These are phyloP conservation scores for Xyrauchen texanus DNA, from an alignment of 2,113 vertebrate species.

Conservation along the genomic window DNA sequence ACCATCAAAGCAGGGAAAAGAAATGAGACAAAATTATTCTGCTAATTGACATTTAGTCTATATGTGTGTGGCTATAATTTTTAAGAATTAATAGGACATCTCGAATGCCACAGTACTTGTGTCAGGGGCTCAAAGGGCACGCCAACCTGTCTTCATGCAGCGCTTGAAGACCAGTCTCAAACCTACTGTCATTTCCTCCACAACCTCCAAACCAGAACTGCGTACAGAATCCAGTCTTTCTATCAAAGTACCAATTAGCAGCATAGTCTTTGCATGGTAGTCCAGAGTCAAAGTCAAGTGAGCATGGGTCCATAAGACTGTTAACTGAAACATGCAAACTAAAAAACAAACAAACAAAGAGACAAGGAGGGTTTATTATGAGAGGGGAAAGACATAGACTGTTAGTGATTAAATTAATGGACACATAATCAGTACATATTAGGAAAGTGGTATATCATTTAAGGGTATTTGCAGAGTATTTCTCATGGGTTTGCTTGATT, in stretches of 20 bases:
- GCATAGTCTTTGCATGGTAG: slow-evolving; percentile 82
- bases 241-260: slow-evolving; percentile 87
- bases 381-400: slow-evolving; percentile 49
- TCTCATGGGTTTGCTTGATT: background rate
- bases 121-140: slow-evolving; percentile 34
- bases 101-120: background rate
- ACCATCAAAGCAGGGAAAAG: too few relatives aligned
- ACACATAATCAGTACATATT: slow-evolving; percentile 54
- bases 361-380: slow-evolving; percentile 50
- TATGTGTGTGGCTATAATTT: too few relatives aligned
- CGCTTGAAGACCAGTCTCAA: slow-evolving; percentile 79
- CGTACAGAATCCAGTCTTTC: slow-evolving; percentile 81
- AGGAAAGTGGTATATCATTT: slow-evolving; percentile 17
- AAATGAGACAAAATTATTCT: too few relatives aligned
- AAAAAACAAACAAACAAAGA: slow-evolving; percentile 13
- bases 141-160: slow-evolving; percentile 80
- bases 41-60: too few relatives aligned
- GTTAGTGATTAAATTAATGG: slow-evolving; percentile 44
- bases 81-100: background rate
- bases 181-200: slow-evolving; percentile 84
- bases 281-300: slow-evolving; percentile 83
- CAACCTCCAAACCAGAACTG: slow-evolving; percentile 86
- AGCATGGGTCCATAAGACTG: slow-evolving; percentile 78
- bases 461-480: background rate
- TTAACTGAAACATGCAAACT: slow-evolving; percentile 72